Base-by-base conservation (phyloP, 2,797 vertebrate genomes). In the Intellagama lesueurii region DNA sequence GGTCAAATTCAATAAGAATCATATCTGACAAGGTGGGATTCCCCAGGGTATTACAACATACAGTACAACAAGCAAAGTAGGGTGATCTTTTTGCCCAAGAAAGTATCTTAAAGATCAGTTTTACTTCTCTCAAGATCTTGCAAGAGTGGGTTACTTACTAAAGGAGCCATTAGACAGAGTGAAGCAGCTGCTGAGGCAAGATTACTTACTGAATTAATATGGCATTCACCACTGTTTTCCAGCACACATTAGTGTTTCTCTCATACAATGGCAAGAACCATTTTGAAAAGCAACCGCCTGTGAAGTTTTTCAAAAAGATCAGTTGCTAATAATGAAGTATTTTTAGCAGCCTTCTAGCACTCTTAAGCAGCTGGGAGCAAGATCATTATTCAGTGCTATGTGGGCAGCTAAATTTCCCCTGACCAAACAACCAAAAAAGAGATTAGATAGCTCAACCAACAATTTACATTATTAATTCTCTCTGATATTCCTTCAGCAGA, bases 331-430 rank as follows among this genome's bases (percentile, higher is more conserved):
- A 94, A 86, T 84, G 85, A 92, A 0, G 0, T 96, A 95, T 95
- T 96, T 95, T 95, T 94, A 94, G 94, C 90, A 77, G 72, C 93
- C 92, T 94, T 93, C 90, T 89, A 94, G 93, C 89, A 85, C 90
- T 90, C 90, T 94, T 94, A 93, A 94, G 89, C 92, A 91, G 91
- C 81, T 72, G 77, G 94, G 95, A 96, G 93, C 92, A 87, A 92
- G 87, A 83, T 90, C 47, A 85, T 86, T 94, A 95, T 89, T 94
- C 95, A 95, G 92, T 89, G 89, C 87, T 88, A 85, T 85, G 81
- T 90, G 89, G 93, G 72, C 69, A 73, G 66, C 16, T 64, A 72
- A 56, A 22, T 82, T 73, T 64, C 32, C 79, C 44, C 90, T 86
- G 91, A 69, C 44, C 79, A 66, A 47, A 79, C 85, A 75, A 82